Base-by-base conservation (phyloP, 2,888 invertebrate genomes). In the Ectemnius continuus region DNA sequence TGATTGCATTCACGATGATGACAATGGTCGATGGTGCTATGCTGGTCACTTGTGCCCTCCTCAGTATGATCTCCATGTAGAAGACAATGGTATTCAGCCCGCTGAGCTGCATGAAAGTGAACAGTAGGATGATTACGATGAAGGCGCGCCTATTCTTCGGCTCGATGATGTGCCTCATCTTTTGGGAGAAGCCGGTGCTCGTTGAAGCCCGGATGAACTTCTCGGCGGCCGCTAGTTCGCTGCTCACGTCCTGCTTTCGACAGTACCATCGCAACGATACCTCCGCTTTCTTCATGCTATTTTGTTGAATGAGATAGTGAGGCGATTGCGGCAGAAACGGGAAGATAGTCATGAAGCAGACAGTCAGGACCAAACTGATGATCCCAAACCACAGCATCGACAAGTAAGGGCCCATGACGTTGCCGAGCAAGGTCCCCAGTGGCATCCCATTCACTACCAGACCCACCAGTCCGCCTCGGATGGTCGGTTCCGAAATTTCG, bases 291-390 rank as follows among this genome's bases (percentile, higher is more conserved):
- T 84, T 75, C 14, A 57, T 52, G 4, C 73, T 20, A 18, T 80
- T 47, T 8, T 16, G 16, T 1, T 76, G 78, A 0, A 84, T 81
- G 3, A 87, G 66, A 64, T 87, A 81, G 59, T 90, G 82, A 0
- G 90, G 89, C 6, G 90, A 87, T 11, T 87, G 86, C 0, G 90
- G 90, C 5, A 90, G 73, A 0, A 84, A 69, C 11, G 80, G 75
- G 60, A 90, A 86, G 0, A 83, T 47, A 1, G 59, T 45, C 13
- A 90, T 65, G 64, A 85, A 87, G 2, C 80, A 3, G 0, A 87
- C 4, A 45, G 79, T 84, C 2, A 88, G 79, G 13, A 85, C 66
- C 6, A 88, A 72, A 70, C 86, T 86, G 8, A 87, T 84, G 8
- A 83, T 57, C 0, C 88, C 85, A 58, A 87, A 89, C 3, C 78